Conservation (phyloP, 2,113 vertebrate genomes). For the Corythoichthys haematopterus region DNA sequence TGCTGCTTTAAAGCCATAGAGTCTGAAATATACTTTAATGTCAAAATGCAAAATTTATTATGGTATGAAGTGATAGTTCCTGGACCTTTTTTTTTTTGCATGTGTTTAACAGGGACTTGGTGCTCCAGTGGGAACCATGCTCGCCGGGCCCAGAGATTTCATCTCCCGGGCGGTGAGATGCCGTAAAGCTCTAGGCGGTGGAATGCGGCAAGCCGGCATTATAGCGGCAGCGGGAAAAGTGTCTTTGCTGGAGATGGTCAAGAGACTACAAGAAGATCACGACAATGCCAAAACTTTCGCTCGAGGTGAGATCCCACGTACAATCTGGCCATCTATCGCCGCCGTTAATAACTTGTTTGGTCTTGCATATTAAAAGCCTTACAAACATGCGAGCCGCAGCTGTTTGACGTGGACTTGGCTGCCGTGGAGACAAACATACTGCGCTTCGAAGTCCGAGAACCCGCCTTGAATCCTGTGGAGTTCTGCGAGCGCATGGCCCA, state of each 20-base stretch:
- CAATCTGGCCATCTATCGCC: neutral
- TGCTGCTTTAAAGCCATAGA: too few relatives aligned
- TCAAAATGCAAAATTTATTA: too few relatives aligned
- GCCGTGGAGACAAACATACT: slow-evolving; percentile 80
- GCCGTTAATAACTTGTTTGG: neutral
- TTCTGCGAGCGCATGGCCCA: slow-evolving; percentile 71
- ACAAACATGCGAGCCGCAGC: slow-evolving; percentile 46
- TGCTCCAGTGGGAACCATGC: slow-evolving; percentile 70
- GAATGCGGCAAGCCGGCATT: slow-evolving; percentile 76
- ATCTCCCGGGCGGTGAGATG: slow-evolving; percentile 64
- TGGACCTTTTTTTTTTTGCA: neutral
- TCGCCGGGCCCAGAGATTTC: slow-evolving; percentile 73
- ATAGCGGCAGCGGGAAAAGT: slow-evolving; percentile 77
- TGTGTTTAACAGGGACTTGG: slow-evolving; percentile 74
- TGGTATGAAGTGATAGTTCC: neutral
- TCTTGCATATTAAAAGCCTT: slow-evolving; percentile 43
- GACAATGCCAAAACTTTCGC: slow-evolving; percentile 73
- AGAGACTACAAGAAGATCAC: slow-evolving; percentile 74
- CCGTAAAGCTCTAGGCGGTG: slow-evolving; percentile 79
- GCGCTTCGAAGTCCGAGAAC: slow-evolving; percentile 51
- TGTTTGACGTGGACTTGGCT: slow-evolving; percentile 64
- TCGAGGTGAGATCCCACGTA: slow-evolving; percentile 57
- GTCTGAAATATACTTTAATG: too few relatives aligned
- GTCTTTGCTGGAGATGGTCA: slow-evolving; percentile 62
- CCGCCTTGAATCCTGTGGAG: slow-evolving; percentile 43